Conservation (phyloP, 2,888 invertebrate genomes). For the Cetonia aurata region DNA sequence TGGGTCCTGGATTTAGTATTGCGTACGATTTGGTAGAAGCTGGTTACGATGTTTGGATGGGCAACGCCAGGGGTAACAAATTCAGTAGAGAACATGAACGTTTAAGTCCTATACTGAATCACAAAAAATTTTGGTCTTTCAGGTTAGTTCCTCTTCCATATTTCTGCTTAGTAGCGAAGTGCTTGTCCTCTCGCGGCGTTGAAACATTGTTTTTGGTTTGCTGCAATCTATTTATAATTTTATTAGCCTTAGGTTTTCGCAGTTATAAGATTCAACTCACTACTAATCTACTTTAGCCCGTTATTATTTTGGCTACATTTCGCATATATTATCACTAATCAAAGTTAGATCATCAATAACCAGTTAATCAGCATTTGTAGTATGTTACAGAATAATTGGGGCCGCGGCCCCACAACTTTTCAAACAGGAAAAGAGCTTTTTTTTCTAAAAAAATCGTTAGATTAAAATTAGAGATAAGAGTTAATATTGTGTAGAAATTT, state of each 20-base stretch:
- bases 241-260: too few relatives aligned
- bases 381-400: too few relatives aligned
- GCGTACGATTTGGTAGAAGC: slow-evolving; percentile 65
- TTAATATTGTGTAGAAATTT: slow-evolving; percentile 56
- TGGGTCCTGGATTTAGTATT: slow-evolving; percentile 72
- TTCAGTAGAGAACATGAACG: slow-evolving; percentile 69
- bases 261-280: slow-evolving; percentile 58
- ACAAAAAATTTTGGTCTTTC: slow-evolving; percentile 64
- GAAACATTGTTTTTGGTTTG: too few relatives aligned
- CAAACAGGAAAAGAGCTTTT: too few relatives aligned
- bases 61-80: slow-evolving; percentile 72
- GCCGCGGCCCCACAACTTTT: too few relatives aligned
- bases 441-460: too few relatives aligned
- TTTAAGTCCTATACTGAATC: slow-evolving; percentile 57
- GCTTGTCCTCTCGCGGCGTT: too few relatives aligned
- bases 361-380: too few relatives aligned
- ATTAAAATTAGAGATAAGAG: too few relatives aligned
- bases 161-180: slow-evolving; percentile 68
- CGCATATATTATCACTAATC: too few relatives aligned
- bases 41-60: slow-evolving; percentile 72
- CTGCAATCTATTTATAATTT: too few relatives aligned
- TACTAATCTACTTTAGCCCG: slow-evolving; percentile 68
- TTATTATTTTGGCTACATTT: slow-evolving; percentile 49
- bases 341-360: too few relatives aligned
- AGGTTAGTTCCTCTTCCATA: slow-evolving; percentile 53